Evolutionary conservation across 2,113 vertebrate species (phyloP).

Genomic region (Forbesichthys papilliferus): DNA sequence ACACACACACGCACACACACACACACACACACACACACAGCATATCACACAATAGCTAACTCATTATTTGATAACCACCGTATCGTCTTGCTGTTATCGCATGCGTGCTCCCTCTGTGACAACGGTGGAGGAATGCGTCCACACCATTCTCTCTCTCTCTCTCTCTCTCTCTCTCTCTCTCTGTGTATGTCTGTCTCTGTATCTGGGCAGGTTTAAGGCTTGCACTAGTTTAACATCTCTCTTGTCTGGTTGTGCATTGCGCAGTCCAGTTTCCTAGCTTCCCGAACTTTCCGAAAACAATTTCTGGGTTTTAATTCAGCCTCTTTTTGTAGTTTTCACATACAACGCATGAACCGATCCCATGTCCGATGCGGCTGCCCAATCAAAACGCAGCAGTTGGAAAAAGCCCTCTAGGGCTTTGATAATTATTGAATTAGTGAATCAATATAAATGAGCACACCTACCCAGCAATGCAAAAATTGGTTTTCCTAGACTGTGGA

Average conservation of each 20-base stretch:
- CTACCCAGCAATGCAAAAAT: too few relatives aligned
- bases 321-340: not conserved
- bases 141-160: constrained; percentile 32
- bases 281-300: not conserved
- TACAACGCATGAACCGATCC: too few relatives aligned
- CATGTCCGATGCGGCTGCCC: too few relatives aligned
- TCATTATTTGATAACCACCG: constrained; percentile 76
- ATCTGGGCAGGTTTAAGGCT: constrained; percentile 15
- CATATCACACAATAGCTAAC: constrained; percentile 54
- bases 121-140: constrained; percentile 34
- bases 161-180: not conserved
- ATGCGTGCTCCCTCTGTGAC: constrained; percentile 48
- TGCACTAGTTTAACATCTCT: constrained; percentile 27
- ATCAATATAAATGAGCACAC: too few relatives aligned
- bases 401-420: too few relatives aligned
- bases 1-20: constrained; percentile 23
- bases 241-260: constrained; percentile 21
- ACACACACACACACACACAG: constrained; percentile 20
- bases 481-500: too few relatives aligned
- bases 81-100: constrained; percentile 62
- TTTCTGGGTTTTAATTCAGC: not conserved
- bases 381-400: too few relatives aligned
- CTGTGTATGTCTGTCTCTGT: constrained; percentile 1
- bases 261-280: too few relatives aligned
- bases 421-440: too few relatives aligned